A percentile compares a stretch with the other conserved stretches of the same genome.
These are phyloP conservation scores for Apeltes quadracus DNA, from an alignment of 2,113 vertebrate species.

Conservation along the genomic window DNA sequence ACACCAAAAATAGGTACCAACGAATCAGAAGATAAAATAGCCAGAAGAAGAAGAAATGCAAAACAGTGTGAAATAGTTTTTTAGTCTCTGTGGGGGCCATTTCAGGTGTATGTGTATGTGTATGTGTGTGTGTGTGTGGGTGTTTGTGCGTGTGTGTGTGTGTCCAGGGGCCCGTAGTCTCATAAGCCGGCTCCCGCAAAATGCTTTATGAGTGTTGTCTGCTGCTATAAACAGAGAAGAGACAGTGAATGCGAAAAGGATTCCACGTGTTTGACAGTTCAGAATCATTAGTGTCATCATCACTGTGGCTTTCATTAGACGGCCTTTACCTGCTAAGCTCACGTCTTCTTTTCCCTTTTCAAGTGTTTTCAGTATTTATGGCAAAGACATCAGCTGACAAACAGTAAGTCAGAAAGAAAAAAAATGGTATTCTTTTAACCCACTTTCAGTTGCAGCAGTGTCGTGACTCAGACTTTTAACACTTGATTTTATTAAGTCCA, in stretches of 20 bases:
- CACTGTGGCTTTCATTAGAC: not conserved
- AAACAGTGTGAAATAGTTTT: not conserved
- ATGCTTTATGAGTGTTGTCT: not conserved
- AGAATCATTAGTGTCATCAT: not conserved
- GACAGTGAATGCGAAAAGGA: not conserved
- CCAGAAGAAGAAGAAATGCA: not conserved
- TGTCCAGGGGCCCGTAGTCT: not conserved
- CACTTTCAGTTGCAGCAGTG: not conserved
- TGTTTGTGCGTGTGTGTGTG: too few species aligned
- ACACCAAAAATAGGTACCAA: not conserved
- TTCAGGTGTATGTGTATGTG: too few species aligned
- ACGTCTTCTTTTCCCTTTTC: not conserved
- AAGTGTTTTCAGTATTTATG: not conserved
- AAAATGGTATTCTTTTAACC: not conserved
- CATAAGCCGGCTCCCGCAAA: not conserved
- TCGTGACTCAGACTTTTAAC: not conserved
- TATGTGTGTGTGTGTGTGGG: too few species aligned
- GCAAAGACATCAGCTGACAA: not conserved
- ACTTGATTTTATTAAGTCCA: not conserved
- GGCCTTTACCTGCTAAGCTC: not conserved
- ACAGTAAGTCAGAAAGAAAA: not conserved
- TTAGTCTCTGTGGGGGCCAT: not conserved
- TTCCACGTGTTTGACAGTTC: not conserved
- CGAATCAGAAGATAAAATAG: not conserved
- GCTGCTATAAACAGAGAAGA: slow-evolving; percentile 8